Conservation (phyloP, 1,140 invertebrate genomes). For the Marisa cornuarietis region DNA sequence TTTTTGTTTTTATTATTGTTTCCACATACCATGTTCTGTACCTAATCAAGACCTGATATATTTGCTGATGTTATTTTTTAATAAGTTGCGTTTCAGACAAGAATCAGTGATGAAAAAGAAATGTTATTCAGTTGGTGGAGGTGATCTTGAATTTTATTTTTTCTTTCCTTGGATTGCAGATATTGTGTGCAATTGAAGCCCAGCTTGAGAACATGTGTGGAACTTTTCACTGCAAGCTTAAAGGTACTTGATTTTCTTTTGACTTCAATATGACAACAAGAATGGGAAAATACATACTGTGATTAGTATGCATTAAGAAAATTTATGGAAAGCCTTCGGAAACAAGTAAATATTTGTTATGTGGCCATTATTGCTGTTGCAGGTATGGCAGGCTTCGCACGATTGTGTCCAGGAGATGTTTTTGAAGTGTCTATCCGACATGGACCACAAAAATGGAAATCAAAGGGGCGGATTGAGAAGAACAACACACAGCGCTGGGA, state of each 20-base stretch:
- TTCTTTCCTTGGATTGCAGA: constrained; percentile 53
- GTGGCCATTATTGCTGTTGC: constrained; percentile 19
- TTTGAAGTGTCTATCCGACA: constrained; percentile 74
- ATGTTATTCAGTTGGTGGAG: neutral
- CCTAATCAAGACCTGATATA: too few species aligned
- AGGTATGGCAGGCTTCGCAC: constrained; percentile 73
- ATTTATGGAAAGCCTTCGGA: neutral
- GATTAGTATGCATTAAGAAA: neutral
- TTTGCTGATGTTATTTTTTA: too few species aligned
- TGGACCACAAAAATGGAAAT: constrained; percentile 74
- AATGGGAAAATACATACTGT: too few species aligned
- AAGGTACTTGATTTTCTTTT: constrained; percentile 61
- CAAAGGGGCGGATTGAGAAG: constrained; percentile 70
- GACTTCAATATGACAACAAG: neutral
- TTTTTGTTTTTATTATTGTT: too few species aligned
- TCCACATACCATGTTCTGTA: too few species aligned
- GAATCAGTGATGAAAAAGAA: too few species aligned
- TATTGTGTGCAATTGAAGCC: constrained; percentile 70
- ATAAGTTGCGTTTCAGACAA: too few species aligned
- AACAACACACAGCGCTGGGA: constrained; percentile 72
- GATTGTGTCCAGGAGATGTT: constrained; percentile 73
- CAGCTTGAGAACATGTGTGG: constrained; percentile 71
- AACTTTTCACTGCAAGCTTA: constrained; percentile 70
- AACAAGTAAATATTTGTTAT: neutral
- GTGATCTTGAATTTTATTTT: too few species aligned